Evolutionary conservation across 2,113 vertebrate species (phyloP).

Genomic region (Rhodinocichla rosea): DNA sequence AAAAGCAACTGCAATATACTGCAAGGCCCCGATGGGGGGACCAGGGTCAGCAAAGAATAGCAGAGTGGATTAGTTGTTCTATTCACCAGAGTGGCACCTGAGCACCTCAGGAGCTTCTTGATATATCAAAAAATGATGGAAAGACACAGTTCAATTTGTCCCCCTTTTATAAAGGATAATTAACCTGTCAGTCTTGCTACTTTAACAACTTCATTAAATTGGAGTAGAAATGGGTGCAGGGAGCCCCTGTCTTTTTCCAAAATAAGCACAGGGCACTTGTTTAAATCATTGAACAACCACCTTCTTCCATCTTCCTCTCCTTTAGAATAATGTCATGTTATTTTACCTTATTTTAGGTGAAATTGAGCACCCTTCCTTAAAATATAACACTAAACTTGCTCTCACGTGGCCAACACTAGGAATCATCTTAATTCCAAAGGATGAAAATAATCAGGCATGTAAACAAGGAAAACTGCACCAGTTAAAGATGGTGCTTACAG

Average conservation of each 20-base stretch:
- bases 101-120: constrained; percentile 83
- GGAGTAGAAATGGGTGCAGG: constrained; percentile 76
- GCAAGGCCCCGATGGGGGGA: constrained; percentile 74
- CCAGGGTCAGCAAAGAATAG: constrained; percentile 75
- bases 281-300: constrained; percentile 17
- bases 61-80: constrained; percentile 84
- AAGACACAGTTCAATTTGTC: constrained; percentile 99
- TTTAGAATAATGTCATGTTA: background rate
- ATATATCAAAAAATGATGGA: constrained; percentile 93
- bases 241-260: constrained; percentile 64
- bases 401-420: constrained; percentile 23
- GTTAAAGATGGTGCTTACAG: constrained; percentile 53
- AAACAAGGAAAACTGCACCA: background rate
- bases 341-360: background rate
- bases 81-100: constrained; percentile 81
- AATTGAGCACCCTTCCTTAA: constrained; percentile 73
- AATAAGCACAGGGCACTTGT: constrained; percentile 59
- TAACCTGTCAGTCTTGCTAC: constrained; percentile 97
- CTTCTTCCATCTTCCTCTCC: background rate
- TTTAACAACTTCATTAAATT: constrained; percentile 96
- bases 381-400: constrained; percentile 63
- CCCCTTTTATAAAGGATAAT: constrained; percentile 99
- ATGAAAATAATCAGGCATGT: constrained; percentile 35
- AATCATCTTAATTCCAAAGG: constrained; percentile 63
- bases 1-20: constrained; percentile 76